Base-by-base conservation (phyloP, 2,888 invertebrate genomes). In the Agrochola macilenta region DNA sequence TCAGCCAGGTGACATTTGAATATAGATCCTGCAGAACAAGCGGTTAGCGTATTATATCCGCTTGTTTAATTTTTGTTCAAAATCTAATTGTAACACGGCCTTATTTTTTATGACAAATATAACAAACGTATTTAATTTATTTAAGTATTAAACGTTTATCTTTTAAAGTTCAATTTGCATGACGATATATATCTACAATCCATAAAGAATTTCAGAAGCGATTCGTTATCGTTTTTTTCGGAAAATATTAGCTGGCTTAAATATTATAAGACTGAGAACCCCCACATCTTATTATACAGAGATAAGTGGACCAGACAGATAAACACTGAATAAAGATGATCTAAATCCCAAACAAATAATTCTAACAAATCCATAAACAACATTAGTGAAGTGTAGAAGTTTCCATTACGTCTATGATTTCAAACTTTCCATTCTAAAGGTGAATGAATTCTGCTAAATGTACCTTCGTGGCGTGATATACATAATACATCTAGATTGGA, bases 361-460 rank as follows among this genome's bases (percentile, higher is more conserved):
- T 81, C 54, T 69, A 23, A 60, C 76, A 75, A 85, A 82, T 81
- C 58, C 63, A 71, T 71, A 85, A 82, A 72, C 82, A 81, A 72
- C 64, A 74, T 74, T 74, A 85, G 78, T 64, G 49, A 71, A 58
- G 68, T 78, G 80, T 79, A 66, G 69, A 83, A 70, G 74, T 66
- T 86, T 74, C 83, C 71, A 86, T 86, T 83, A 86, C 79, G 83
- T 86, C 83, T 86, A 60, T 85, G 83, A 87, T 84, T 83, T 76
- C 49, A 84, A 79, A 88, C 84, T 87, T 88, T 87, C 84, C 79
- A 77, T 79, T 87, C 69, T 78, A 78, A 82, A 84, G 76, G 79
- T 82, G 87, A 86, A 79, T 82, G 79, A 76, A 83, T 88, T 81
- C 74, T 69, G 80, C 66, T 69, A 81, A 81, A 81, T 84, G 73